Percentiles rank a stretch among this genome's conserved stretches.
phyloP scores from a whole-genome alignment of 1,140 invertebrate genomes.

The Hyphantria cunea region DNA sequence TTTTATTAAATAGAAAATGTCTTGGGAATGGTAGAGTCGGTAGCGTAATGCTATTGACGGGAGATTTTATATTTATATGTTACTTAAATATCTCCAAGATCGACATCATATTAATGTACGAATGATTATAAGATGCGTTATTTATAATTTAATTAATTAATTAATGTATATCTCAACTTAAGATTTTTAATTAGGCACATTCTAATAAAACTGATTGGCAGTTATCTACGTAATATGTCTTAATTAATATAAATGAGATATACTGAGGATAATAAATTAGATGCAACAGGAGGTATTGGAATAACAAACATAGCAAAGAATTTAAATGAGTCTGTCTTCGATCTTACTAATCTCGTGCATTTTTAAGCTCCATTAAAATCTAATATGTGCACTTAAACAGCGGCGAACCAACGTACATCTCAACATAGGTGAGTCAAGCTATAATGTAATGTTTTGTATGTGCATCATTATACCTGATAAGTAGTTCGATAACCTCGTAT shows the following conservation, averaged over 20 bases:
- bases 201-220: slow-evolving; percentile 41
- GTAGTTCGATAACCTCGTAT: neutral
- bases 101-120: slow-evolving; percentile 22
- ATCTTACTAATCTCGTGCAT: slow-evolving; percentile 12
- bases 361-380: slow-evolving; percentile 15
- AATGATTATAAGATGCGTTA: slow-evolving; percentile 27
- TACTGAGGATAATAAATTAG: slow-evolving; percentile 20
- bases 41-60: neutral
- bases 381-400: slow-evolving; percentile 15
- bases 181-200: slow-evolving; percentile 38
- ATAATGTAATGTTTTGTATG: slow-evolving; percentile 2
- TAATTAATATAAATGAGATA: slow-evolving; percentile 30
- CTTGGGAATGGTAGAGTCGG: slow-evolving; percentile 9
- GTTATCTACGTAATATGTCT: slow-evolving; percentile 34
- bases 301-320: slow-evolving; percentile 19
- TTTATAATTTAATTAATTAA: slow-evolving; percentile 42
- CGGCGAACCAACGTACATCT: slow-evolving; percentile 9
- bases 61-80: slow-evolving; percentile 5
- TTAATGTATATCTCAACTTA: slow-evolving; percentile 39
- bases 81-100: slow-evolving; percentile 8
- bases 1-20: slow-evolving; percentile 20
- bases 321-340: slow-evolving; percentile 11
- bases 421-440: neutral
- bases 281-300: slow-evolving; percentile 26
- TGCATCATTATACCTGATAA: neutral